Evolutionary conservation across 2,113 vertebrate genomes (phyloP).

Genomic region (Butorides virescens): DNA sequence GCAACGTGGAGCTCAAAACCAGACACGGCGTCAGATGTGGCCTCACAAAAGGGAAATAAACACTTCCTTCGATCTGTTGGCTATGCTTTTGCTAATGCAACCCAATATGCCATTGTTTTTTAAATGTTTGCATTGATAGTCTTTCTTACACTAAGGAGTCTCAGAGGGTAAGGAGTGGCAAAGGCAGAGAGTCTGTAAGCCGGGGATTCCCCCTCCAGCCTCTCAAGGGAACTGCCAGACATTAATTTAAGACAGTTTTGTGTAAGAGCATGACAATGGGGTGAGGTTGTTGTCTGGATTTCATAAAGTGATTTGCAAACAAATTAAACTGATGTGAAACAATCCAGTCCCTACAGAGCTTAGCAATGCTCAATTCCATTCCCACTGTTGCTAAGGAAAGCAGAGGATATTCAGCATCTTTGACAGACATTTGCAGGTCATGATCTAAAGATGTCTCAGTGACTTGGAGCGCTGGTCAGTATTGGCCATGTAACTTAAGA

Average conservation of each 20-base stretch:
- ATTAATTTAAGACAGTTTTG: background rate
- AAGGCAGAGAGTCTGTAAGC: background rate
- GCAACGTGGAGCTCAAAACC: background rate
- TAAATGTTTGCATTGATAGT: background rate
- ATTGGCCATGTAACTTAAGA: background rate
- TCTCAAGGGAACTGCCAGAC: constrained; percentile 2
- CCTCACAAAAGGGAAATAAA: background rate
- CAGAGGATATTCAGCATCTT: background rate
- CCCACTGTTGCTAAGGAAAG: background rate
- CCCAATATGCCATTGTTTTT: background rate
- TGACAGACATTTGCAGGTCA: background rate
- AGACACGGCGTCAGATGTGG: background rate
- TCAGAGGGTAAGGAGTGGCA: background rate
- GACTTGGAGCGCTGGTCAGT: background rate
- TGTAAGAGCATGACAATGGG: background rate
- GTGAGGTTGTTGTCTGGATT: constrained; percentile 22
- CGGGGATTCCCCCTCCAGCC: background rate
- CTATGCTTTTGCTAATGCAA: background rate
- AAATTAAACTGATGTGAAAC: constrained; percentile 17
- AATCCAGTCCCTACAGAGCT: background rate
- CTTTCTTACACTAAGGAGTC: background rate
- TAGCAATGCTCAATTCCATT: background rate
- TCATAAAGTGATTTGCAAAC: constrained; percentile 4
- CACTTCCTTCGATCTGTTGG: background rate
- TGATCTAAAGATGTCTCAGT: background rate